A percentile compares a stretch with the other conserved stretches of the same genome.
These are phyloP conservation scores for Eremobia ochroleuca DNA, from an alignment of 2,888 invertebrate genomes.

Conservation along the genomic window DNA sequence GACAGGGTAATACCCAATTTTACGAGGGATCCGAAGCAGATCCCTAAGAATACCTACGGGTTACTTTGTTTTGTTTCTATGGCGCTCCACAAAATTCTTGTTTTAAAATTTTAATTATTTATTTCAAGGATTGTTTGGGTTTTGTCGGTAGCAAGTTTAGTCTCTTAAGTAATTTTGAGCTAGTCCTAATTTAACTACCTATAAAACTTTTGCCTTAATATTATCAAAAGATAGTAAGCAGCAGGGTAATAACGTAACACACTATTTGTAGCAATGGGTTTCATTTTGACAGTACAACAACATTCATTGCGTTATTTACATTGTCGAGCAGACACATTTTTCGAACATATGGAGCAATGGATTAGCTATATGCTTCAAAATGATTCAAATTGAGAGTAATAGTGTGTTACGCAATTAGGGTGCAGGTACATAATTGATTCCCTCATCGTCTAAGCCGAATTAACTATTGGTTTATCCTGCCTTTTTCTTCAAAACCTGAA, in stretches of 20 bases:
- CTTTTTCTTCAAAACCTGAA: background rate
- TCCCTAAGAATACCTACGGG: conserved; percentile 34
- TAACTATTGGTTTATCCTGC: background rate
- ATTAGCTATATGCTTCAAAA: too few relatives aligned
- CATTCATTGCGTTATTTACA: too few relatives aligned
- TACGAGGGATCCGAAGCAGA: conserved; percentile 46
- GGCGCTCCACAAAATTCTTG: conserved; percentile 17
- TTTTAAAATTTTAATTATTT: conserved; percentile 52
- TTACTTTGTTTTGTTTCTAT: conserved; percentile 51
- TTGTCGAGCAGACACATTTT: too few relatives aligned
- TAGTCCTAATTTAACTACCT: background rate
- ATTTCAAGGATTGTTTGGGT: conserved; percentile 31
- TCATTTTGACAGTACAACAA: too few relatives aligned
- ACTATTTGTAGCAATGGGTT: too few relatives aligned
- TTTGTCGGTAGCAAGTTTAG: background rate
- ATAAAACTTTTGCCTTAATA: background rate
- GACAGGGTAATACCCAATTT: conserved; percentile 65
- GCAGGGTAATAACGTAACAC: too few relatives aligned
- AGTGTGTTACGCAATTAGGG: too few relatives aligned
- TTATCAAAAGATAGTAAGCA: background rate
- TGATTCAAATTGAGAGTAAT: too few relatives aligned
- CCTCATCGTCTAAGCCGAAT: background rate
- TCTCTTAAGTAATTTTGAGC: background rate
- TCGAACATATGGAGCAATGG: too few relatives aligned
- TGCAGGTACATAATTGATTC: background rate